Evolutionary conservation across 2,888 invertebrate genomes (phyloP).

Genomic region (Nymphalis c-album): DNA sequence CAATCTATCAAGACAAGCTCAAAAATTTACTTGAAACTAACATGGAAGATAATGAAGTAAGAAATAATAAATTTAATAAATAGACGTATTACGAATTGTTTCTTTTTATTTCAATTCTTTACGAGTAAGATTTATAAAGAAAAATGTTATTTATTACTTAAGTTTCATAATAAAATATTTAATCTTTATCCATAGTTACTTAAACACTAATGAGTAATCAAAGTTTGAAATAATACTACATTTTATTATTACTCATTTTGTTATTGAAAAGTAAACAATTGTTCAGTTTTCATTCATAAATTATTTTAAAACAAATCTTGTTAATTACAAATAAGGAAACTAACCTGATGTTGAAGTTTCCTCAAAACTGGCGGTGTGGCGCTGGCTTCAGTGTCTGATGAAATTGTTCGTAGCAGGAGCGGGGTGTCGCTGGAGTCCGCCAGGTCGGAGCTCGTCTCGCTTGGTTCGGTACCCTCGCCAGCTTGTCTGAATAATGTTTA

Average conservation of each 20-base stretch:
- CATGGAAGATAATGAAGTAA: slow-evolving; percentile 48
- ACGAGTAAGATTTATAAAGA: no score
- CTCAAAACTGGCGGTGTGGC: slow-evolving; percentile 70
- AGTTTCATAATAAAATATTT: no score
- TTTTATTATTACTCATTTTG: no score
- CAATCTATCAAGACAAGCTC: slow-evolving; percentile 28
- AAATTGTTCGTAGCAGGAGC: slow-evolving; percentile 81
- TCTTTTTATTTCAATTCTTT: background rate
- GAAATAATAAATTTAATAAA: slow-evolving; percentile 42
- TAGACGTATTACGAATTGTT: slow-evolving; percentile 41
- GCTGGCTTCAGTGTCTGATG: slow-evolving; percentile 81
- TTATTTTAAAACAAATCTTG: no score
- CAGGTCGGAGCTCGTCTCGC: slow-evolving; percentile 64
- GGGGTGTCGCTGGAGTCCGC: slow-evolving; percentile 76
- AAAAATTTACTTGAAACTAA: slow-evolving; percentile 36
- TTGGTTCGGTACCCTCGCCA: slow-evolving; percentile 62
- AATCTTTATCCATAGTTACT: no score
- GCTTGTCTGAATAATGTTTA: slow-evolving; percentile 54
- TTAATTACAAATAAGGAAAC: slow-evolving; percentile 1
- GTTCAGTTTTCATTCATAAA: no score
- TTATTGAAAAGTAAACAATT: no score
- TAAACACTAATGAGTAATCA: no score
- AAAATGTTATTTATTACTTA: no score
- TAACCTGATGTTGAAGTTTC: slow-evolving; percentile 73
- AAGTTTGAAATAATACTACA: no score